A percentile compares a stretch with the other conserved stretches of the same genome.
These are phyloP conservation scores for Phania funesta DNA, from an alignment of 2,888 invertebrate genomes.

Conservation along the genomic window DNA sequence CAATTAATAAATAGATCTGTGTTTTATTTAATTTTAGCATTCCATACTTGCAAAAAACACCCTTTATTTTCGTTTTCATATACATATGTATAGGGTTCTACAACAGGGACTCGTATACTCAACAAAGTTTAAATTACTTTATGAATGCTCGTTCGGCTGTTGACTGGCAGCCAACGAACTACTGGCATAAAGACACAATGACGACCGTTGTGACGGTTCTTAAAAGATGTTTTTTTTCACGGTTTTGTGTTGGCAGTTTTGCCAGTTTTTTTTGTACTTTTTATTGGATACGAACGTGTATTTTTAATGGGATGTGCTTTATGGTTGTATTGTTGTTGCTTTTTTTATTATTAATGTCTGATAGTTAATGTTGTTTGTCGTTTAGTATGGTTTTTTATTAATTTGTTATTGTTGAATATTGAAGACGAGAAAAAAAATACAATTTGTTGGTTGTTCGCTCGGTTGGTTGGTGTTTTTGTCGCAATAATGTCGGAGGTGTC, in stretches of 20 bases:
- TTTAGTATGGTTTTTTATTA: slow-evolving; percentile 28
- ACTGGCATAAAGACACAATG: slow-evolving; percentile 57
- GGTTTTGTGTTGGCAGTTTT: slow-evolving; percentile 44
- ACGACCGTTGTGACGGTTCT: slow-evolving; percentile 35
- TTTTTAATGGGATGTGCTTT: background rate
- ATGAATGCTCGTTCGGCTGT: background rate
- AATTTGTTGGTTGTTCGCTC: background rate
- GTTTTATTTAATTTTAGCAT: too few species aligned
- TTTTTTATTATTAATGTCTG: slow-evolving; percentile 42
- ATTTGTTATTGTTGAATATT: slow-evolving; percentile 50
- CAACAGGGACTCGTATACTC: slow-evolving; percentile 3
- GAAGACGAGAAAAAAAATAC: slow-evolving; percentile 11
- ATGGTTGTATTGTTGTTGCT: slow-evolving; percentile 2
- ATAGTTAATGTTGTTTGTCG: slow-evolving; percentile 31
- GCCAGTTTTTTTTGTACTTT: slow-evolving; percentile 27
- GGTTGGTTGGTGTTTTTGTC: slow-evolving; percentile 16
- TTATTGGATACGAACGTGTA: background rate
- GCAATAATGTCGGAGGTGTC: slow-evolving; percentile 57
- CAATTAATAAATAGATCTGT: too few species aligned
- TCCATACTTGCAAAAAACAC: too few species aligned
- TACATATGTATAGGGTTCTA: too few species aligned
- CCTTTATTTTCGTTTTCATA: too few species aligned
- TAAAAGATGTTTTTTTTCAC: slow-evolving; percentile 26
- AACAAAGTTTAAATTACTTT: slow-evolving; percentile 23
- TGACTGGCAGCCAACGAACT: slow-evolving; percentile 27